These are phyloP conservation scores for Micromys minutus DNA, from an alignment of 2,113 vertebrate genomes.

Conservation along the genomic window DNA sequence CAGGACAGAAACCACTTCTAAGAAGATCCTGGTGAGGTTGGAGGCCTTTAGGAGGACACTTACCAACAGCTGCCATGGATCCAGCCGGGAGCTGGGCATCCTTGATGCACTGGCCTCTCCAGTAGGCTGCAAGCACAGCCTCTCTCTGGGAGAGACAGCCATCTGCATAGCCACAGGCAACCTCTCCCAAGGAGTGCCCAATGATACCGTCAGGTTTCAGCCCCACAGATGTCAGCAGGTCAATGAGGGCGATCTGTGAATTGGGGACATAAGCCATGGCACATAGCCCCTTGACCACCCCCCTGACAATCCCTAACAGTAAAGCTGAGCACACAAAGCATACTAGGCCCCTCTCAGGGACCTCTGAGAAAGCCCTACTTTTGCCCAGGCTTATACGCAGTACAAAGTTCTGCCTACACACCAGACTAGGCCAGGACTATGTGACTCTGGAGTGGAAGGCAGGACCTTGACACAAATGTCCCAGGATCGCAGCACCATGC, in stretches of 20 bases:
- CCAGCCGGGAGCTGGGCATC: constrained; percentile 92
- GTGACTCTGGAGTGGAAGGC: not conserved
- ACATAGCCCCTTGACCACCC: not conserved
- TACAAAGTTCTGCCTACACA: not conserved
- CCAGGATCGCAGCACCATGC: no score
- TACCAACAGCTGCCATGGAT: constrained; percentile 98
- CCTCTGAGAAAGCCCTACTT: not conserved
- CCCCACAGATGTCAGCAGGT: constrained; percentile 91
- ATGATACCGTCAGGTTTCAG: constrained; percentile 94
- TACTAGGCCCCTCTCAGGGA: not conserved
- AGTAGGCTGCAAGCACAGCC: constrained; percentile 93
- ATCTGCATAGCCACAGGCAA: constrained; percentile 97
- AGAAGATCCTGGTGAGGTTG: rapidly evolving
- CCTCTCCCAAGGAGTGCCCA: constrained; percentile 96
- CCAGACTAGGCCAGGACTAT: no score
- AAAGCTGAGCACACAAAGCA: rapidly evolving
- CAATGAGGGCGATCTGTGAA: constrained; percentile 94
- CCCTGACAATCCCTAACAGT: not conserved
- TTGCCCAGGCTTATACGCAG: not conserved
- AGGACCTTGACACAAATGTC: no score
- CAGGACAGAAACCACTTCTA: no score
- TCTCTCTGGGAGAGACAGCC: constrained; percentile 92
- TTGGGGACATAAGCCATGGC: rapidly evolving
- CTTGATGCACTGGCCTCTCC: constrained; percentile 95
- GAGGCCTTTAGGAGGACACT: constrained; percentile 51